phyloP scores from a whole-genome alignment of 2,113 vertebrate genomes.

The Hemibates koningsi region DNA sequence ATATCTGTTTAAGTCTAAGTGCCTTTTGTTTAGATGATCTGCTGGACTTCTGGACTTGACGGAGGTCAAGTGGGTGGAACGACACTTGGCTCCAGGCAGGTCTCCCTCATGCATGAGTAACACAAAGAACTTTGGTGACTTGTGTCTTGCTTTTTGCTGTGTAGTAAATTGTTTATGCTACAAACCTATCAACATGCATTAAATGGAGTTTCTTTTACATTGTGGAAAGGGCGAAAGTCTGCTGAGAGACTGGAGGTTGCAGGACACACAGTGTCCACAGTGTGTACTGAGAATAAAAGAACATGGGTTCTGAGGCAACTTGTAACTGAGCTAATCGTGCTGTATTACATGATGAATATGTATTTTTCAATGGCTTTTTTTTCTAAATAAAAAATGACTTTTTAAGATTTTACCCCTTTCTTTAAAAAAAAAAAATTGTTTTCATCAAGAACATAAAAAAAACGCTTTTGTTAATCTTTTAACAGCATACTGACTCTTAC shows the following conservation, averaged over 20 bases:
- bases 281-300: not conserved
- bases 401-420: not conserved
- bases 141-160: no score
- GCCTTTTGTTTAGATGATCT: no score
- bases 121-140: no score
- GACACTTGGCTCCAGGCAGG: no score
- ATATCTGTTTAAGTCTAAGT: no score
- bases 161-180: no score
- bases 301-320: not conserved
- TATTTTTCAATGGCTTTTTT: not conserved
- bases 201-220: not conserved
- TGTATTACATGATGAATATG: not conserved
- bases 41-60: no score
- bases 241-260: not conserved
- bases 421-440: rapidly evolving
- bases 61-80: no score
- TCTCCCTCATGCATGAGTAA: no score
- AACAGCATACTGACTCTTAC: not conserved
- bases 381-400: slow-evolving; percentile 46
- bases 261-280: not conserved
- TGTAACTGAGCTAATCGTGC: not conserved
- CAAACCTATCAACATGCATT: not conserved
- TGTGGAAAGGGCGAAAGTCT: not conserved
- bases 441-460: not conserved
- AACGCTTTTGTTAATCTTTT: not conserved